Conservation (phyloP, 2,113 vertebrate species). For the Delphinus delphis region DNA sequence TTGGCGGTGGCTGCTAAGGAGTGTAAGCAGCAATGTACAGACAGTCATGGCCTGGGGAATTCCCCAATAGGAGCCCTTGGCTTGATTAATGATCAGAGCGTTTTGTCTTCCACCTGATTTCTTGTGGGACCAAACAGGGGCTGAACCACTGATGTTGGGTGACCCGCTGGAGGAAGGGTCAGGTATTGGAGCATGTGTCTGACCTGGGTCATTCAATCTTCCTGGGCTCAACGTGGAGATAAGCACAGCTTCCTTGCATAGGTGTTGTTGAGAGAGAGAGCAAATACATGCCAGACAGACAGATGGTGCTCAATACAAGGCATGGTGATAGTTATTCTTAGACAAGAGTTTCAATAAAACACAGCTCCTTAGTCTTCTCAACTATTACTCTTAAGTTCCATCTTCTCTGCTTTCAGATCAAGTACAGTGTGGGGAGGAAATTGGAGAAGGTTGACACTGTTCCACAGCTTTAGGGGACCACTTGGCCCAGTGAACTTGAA, state of each 20-base stretch:
- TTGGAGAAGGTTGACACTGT: not conserved
- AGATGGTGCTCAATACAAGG: not conserved
- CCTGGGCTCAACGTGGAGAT: not conserved
- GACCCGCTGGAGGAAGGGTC: not conserved
- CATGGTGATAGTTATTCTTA: not conserved
- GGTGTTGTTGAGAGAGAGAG: not conserved
- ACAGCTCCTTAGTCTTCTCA: not conserved
- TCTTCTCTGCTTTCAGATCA: not conserved
- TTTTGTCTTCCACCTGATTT: not conserved
- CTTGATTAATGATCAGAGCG: not conserved
- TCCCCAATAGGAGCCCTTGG: not conserved
- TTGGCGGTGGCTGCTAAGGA: not conserved
- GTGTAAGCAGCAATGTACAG: not conserved
- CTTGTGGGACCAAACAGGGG: not conserved
- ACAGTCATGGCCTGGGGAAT: not conserved
- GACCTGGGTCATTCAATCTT: not conserved
- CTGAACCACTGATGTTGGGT: not conserved
- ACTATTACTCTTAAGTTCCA: not conserved
- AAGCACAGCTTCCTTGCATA: not conserved
- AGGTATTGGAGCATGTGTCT: not conserved
- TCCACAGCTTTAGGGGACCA: not conserved
- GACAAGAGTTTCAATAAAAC: not conserved
- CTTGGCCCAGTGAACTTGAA: not conserved
- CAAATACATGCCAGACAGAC: no score
- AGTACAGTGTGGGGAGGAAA: not conserved